Evolutionary conservation across 2,113 vertebrate genomes (phyloP), one percentile per base, ranked within the genome.

Genomic region (Phrynosoma blainvillii): DNA sequence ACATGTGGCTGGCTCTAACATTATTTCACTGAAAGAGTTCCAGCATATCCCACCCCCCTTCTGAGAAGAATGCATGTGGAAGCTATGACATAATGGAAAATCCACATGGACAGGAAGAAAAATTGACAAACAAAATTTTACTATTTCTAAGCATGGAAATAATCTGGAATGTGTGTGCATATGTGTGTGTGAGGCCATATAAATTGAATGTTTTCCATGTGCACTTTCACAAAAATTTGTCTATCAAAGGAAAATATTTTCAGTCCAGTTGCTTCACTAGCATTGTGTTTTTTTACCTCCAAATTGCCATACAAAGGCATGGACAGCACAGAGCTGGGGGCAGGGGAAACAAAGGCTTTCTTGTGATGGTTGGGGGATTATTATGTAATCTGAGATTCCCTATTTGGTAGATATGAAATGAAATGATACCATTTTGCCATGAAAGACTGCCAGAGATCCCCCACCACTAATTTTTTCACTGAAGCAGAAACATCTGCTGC

Each of bases 41-140:
- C 40, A 68, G 20, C 66, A 23, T 68, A 25, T 7, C 18, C 18
- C 18, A 3, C 12, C 18, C 6, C 16, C 40, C 25, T 77, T 42
- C 27, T 16, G 76, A 77, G 52, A 77, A 36, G 40, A 77, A 77
- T 66, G 65, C 56, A 77, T 77, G 84, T 77, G 74, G 84, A 77
- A 77, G 77, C 1, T 76, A 85, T 85, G 84, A 76, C 73, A n/a
- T 85, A 85, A 77, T 42, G 36, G 84, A 85, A 85, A 85, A 65
- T 30, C 52, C 74, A 77, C 56, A 77, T 65, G 56, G 56, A 74
- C n/a, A 59, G 40, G 36, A 27, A 74, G 59, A 85, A 32, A 47
- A 1, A 23, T 62, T 25, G 40, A 76, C 47, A 82, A 70, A 82
- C 32, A 83, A 36, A 54, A 65, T 56, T 32, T 77, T 85, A 42